Percentiles rank a stretch among this genome's conserved stretches.
phyloP scores from a whole-genome alignment of 2,888 invertebrate species.

The Tiliacea citrago region DNA sequence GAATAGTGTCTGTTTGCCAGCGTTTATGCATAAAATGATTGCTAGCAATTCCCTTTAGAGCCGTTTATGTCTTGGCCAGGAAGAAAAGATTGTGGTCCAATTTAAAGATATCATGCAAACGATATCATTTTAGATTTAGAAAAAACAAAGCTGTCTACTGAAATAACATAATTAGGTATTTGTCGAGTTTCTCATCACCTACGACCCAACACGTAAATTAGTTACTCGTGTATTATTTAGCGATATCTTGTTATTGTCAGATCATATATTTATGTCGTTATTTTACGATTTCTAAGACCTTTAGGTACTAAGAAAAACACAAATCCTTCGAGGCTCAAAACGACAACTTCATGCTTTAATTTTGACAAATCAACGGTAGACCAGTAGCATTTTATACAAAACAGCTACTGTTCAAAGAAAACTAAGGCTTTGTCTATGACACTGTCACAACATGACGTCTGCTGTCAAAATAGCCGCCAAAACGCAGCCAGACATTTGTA shows the following conservation, averaged over 20 bases:
- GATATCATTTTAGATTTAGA: background rate
- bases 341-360: constrained; percentile 79
- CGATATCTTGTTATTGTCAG: constrained; percentile 5
- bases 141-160: background rate
- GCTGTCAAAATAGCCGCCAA: constrained; percentile 82
- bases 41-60: constrained; percentile 28
- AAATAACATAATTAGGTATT: background rate
- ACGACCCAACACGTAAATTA: constrained; percentile 14
- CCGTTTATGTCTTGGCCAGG: constrained; percentile 25
- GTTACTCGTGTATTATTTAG: constrained; percentile 26
- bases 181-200: constrained; percentile 4
- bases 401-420: constrained; percentile 70
- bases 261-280: constrained; percentile 27
- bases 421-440: constrained; percentile 72
- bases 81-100: constrained; percentile 19
- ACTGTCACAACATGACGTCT: constrained; percentile 82
- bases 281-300: constrained; percentile 31
- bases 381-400: constrained; percentile 83
- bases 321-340: constrained; percentile 35
- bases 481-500: constrained; percentile 72
- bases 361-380: constrained; percentile 78
- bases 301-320: constrained; percentile 40
- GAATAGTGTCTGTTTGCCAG: constrained; percentile 28
- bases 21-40: constrained; percentile 32
- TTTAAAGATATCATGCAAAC: constrained; percentile 8